Conservation (phyloP, 2,113 vertebrate genomes). For the Scolopax mira region DNA sequence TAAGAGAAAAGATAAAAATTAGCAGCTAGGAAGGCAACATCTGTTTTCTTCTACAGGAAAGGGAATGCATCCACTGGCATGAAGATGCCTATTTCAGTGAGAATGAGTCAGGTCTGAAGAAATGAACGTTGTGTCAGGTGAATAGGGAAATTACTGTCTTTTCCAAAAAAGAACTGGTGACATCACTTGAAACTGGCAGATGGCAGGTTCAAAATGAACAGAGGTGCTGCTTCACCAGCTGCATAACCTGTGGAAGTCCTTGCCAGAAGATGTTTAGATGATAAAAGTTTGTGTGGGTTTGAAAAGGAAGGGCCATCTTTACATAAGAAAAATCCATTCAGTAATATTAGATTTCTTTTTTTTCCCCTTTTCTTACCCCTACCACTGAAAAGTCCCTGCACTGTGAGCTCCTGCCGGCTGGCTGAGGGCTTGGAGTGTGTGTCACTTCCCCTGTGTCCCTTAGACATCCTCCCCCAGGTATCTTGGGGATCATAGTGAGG, state of each 20-base stretch:
- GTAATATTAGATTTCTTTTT: background rate
- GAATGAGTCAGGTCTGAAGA: background rate
- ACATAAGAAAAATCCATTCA: background rate
- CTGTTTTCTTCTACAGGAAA: conserved; percentile 13
- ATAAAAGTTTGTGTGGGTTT: background rate
- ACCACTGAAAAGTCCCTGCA: no score
- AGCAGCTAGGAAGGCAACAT: conserved; percentile 10
- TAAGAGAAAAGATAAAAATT: conserved; percentile 41
- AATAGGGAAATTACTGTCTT: background rate
- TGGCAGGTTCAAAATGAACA: background rate
- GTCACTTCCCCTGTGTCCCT: background rate
- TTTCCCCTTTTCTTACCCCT: background rate
- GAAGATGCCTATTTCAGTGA: background rate
- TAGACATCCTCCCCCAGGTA: background rate
- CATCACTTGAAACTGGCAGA: background rate
- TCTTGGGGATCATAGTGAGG: background rate
- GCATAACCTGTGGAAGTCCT: background rate
- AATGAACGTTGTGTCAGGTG: background rate
- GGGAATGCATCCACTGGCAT: background rate
- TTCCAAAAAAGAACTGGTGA: background rate
- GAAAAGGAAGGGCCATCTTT: background rate
- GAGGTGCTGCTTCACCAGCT: background rate
- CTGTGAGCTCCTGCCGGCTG: background rate
- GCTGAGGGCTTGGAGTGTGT: background rate
- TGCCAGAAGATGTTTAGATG: background rate